phyloP scores from a whole-genome alignment of 1,140 invertebrate species.

The Lepidostoma basale region DNA sequence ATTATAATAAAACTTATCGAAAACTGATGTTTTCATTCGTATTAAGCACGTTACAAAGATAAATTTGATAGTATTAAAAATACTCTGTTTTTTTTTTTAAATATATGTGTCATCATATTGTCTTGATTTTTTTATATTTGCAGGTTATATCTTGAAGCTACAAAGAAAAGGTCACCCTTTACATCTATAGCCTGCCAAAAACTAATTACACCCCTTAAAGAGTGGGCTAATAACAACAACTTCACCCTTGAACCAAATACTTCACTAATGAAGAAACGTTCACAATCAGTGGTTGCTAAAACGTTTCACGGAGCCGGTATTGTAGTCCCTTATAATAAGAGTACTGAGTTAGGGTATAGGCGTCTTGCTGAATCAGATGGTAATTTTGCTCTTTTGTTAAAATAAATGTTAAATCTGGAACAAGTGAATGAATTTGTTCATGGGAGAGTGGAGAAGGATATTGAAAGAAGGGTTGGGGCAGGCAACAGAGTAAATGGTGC shows the following conservation, averaged over 20 bases:
- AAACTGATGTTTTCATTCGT: too few relatives aligned
- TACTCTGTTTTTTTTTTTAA: too few relatives aligned
- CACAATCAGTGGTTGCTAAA: constrained; percentile 74
- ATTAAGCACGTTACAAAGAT: too few relatives aligned
- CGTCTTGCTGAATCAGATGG: constrained; percentile 75
- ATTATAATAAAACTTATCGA: too few relatives aligned
- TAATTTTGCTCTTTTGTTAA: too few relatives aligned
- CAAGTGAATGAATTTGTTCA: too few relatives aligned
- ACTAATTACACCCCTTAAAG: constrained; percentile 67
- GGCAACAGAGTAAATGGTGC: too few relatives aligned
- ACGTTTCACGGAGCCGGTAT: constrained; percentile 87
- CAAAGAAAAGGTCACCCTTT: constrained; percentile 71
- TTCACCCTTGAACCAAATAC: constrained; percentile 68
- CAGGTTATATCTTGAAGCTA: constrained; percentile 68
- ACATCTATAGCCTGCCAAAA: constrained; percentile 64
- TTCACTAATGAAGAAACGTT: constrained; percentile 65
- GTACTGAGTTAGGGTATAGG: constrained; percentile 81
- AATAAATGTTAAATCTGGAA: too few relatives aligned
- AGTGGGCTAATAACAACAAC: constrained; percentile 68
- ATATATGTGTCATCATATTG: not conserved
- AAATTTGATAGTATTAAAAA: too few relatives aligned
- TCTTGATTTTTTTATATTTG: not conserved
- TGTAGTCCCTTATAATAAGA: constrained; percentile 84
- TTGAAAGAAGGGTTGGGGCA: too few relatives aligned
- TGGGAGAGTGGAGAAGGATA: too few relatives aligned